phyloP scores from a whole-genome alignment of 1,140 invertebrate species.

The Goniozus legneri region DNA sequence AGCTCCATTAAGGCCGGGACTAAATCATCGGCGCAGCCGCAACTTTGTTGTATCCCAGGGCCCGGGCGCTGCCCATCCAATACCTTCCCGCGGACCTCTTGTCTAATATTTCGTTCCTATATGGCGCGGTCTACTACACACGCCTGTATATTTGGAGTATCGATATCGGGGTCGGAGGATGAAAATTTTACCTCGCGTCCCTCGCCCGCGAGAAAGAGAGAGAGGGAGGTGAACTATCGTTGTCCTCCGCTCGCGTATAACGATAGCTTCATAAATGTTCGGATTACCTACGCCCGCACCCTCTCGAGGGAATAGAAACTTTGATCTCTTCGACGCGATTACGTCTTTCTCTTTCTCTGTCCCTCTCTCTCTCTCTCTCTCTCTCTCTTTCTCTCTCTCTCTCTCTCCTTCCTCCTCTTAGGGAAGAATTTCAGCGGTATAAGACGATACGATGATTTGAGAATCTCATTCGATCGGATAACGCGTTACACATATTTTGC shows the following conservation, averaged over 20 bases:
- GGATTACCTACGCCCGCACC: constrained; percentile 2
- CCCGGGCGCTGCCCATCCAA: constrained; percentile 37
- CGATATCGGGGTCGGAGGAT: constrained; percentile 41
- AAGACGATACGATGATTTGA: no score
- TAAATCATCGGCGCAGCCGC: constrained; percentile 51
- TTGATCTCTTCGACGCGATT: constrained; percentile 2
- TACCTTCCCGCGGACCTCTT: constrained; percentile 44
- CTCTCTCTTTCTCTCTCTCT: constrained; percentile 7
- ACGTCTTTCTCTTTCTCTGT: constrained; percentile 1
- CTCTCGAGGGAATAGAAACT: background rate
- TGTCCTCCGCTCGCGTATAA: background rate
- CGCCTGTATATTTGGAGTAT: constrained; percentile 45
- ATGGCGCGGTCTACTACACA: constrained; percentile 35
- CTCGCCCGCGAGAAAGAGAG: constrained; percentile 10
- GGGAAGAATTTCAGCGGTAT: no score
- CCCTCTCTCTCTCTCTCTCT: constrained; percentile 5
- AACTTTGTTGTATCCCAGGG: constrained; percentile 50
- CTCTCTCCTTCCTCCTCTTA: constrained; percentile 6
- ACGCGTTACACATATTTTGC: no score
- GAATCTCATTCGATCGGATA: no score
- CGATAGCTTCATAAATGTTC: constrained; percentile 4
- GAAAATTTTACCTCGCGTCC: constrained; percentile 36
- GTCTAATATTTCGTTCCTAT: constrained; percentile 50
- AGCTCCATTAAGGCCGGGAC: constrained; percentile 54
- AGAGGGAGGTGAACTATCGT: background rate